Evolutionary conservation across 1,140 invertebrate species (phyloP), one percentile per base, ranked within the genome.

Genomic region (Drosophila lacertosa): DNA sequence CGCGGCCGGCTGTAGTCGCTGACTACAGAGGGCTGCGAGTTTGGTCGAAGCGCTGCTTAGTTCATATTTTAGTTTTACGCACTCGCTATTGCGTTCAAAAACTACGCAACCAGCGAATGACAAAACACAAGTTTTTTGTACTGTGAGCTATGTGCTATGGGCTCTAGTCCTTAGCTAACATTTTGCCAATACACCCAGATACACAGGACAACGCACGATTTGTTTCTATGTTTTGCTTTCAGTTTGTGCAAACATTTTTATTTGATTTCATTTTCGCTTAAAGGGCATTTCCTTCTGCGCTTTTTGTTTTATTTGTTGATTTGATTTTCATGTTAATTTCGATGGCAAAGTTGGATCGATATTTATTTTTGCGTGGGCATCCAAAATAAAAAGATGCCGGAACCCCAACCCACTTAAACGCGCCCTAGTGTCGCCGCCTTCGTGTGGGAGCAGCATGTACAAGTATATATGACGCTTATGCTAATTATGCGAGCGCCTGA

Each of bases 271-370:
- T 26, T 55, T 54, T 20, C 22, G 33, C 26, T 47, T 42, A n/a
- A 33, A 24, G 39, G 32, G 10, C 15, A n/a, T 47, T 51, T 45
- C 7, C 20, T 13, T 66, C n/a, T 20, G 4, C 16, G 35, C 4
- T n/a, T 53, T 39, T 54, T 11, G 37, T 59, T 60, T 62, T 29
- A 82, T 82, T 88, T 68, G 55, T 80, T 82, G 82, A 86, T 86
- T 86, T 64, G 82, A 78, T 88, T 86, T 81, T 55, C 74, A 88
- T 86, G 82, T 88, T 86, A 78, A 86, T 82, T 86, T 88, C 57
- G 50, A 86, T 67, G 44, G 50, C 58, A 45, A 33, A 58, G 53
- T 51, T 71, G 77, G 42, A 81, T 86, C 77, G 74, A 86, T 86
- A 76, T 54, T 64, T 33, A 15, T 54, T 40, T 18, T 11, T 4